Evolutionary conservation across 2,888 invertebrate genomes (phyloP), one percentile per base, ranked within the genome.

Genomic region (Labia minor): DNA sequence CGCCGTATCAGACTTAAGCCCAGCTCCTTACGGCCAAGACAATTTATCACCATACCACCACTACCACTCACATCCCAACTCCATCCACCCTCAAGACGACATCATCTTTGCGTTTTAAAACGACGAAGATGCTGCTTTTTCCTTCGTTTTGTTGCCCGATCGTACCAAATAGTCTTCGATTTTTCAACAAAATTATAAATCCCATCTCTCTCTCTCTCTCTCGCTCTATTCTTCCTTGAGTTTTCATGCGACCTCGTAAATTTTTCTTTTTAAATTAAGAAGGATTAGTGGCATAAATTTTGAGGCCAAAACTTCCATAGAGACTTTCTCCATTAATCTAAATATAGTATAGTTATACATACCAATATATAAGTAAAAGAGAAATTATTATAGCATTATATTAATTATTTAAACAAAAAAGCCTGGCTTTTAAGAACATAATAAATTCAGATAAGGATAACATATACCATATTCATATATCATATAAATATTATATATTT

Each of bases 301-400:
- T 3, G 6, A 33, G 14, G 16, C 14, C 14, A 4, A 49, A 49
- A 49, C 3, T 2, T 49, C 14, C 49, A 49, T 49, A 49, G 49
- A 49, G 49, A 49, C n/a, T 49, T 49, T 49, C 49, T 49, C 49
- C 49, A 49, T 49, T 49, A 49, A 49, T 49, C 49, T 49, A 49
- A 49, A 49, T 49, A 49, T 49, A 33, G 33, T n/a, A n/a, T n/a
- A n/a, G n/a, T n/a, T n/a, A n/a, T n/a, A n/a, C n/a, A n/a, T n/a
- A n/a, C n/a, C n/a, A n/a, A n/a, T n/a, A n/a, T n/a, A n/a, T n/a
- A 8, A 26, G 26, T n/a, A n/a, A 26, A 26, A 26, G 26, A 26
- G 26, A 26, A 8, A 26, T 26, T 26, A 6, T 26, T 26, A 26
- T 26, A 26, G 26, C 26, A 8, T 26, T 26, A 26, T 26, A 26